These are phyloP conservation scores for Akabosia matsudoensis DNA, from an alignment of 1,140 invertebrate genomes.

Conservation along the genomic window DNA sequence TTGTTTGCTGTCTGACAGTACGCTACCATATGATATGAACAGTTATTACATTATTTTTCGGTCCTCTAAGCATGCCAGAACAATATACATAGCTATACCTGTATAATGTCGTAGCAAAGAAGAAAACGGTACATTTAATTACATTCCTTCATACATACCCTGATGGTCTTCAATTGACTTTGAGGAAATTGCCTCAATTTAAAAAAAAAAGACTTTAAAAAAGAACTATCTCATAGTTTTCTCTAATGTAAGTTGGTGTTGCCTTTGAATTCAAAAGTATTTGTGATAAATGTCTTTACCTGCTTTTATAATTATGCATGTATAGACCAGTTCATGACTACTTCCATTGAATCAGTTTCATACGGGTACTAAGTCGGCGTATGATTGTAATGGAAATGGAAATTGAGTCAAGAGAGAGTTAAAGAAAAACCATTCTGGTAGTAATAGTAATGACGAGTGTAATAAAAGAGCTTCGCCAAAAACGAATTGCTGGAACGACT, in stretches of 20 bases:
- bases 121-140: constrained; percentile 3
- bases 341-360: too few relatives aligned
- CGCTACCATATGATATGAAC: too few relatives aligned
- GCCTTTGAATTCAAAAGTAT: too few relatives aligned
- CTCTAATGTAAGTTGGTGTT: too few relatives aligned
- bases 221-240: too few relatives aligned
- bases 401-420: neutral
- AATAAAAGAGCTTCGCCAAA: constrained; percentile 21
- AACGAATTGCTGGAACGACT: constrained; percentile 8
- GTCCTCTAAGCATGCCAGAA: neutral
- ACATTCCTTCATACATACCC: constrained; percentile 5
- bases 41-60: too few relatives aligned
- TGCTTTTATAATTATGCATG: too few relatives aligned
- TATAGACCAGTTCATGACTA: too few relatives aligned
- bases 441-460: constrained; percentile 4
- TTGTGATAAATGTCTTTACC: too few relatives aligned
- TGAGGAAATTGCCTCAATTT: neutral
- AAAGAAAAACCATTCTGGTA: neutral
- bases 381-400: neutral
- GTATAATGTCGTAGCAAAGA: neutral
- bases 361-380: too few relatives aligned
- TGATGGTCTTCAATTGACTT: constrained; percentile 22
- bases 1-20: neutral
- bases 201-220: too few relatives aligned
- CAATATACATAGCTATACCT: neutral